Evolutionary conservation across 2,113 vertebrate species (phyloP), one percentile per base, ranked within the genome.

Genomic region (Mormyrus lacerda): DNA sequence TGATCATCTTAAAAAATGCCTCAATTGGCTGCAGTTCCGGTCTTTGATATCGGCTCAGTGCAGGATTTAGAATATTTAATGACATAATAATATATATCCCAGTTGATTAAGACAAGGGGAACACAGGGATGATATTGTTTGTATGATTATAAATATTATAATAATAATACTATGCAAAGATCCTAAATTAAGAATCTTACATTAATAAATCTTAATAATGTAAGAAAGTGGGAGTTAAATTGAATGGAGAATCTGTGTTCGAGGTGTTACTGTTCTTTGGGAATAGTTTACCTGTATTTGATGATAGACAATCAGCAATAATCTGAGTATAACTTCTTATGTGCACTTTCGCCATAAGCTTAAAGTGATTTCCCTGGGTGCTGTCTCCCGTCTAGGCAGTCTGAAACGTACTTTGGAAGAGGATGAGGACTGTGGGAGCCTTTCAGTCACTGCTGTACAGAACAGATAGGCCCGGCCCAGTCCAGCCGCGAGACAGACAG

Each of bases 351-450:
- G 10, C 27, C 61, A 42, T 39, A 19, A 73, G 65, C 27, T 73
- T 35, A 73, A 2, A 35, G 31, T 79, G 31, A 79, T 42, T 79
- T n/a, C 19, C 24, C 39, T 84, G 82, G 42, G 7, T 39, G 31
- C 6, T 44, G 39, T 87, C 47, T 91, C 50, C 88, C 19, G 47
- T 92, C 88, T 92, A 99, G 98, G 98, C 91, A 98, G 98, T 91
- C 95, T 97, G 88, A 99, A 99, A 92, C 95, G 98, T 93, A 96
- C 96, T 92, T 96, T 98, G 27, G 98, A 99, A 90, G 98, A 99
- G 42, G 98, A 99, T 0, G 98, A 99, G 11, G 98, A 99, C 24
- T 97, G 98, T 58, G 97, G 97, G 93, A 95, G 93, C 90, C 97
- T 98, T 97, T 98, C 98, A 92, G 97, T 98, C 92, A 96, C 97